Percentiles rank a stretch among this genome's conserved stretches.
phyloP scores from a whole-genome alignment of 2,797 vertebrate genomes.

The Syngnathus rostellatus region DNA sequence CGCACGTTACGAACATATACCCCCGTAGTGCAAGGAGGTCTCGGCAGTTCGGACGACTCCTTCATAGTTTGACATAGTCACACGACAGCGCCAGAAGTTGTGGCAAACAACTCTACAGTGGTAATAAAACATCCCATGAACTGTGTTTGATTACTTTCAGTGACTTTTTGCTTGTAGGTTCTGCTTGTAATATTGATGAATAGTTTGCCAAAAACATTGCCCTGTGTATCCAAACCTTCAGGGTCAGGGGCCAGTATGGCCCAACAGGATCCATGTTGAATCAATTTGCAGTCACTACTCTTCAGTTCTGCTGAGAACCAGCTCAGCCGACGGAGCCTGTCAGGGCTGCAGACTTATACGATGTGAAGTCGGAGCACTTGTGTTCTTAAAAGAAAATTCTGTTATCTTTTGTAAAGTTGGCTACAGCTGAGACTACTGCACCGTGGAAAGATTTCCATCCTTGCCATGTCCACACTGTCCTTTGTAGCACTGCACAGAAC shows the following conservation, averaged over 20 bases:
- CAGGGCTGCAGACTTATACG: slow-evolving; percentile 68
- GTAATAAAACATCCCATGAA: background rate
- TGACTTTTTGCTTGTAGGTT: slow-evolving; percentile 19
- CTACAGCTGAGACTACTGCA: slow-evolving; percentile 7
- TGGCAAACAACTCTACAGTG: slow-evolving; percentile 9
- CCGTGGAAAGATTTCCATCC: background rate
- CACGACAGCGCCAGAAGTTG: slow-evolving; percentile 35
- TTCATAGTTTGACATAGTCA: slow-evolving; percentile 69
- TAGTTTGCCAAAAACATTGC: slow-evolving; percentile 55
- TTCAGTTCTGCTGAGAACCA: slow-evolving; percentile 86
- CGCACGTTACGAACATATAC: slow-evolving; percentile 60
- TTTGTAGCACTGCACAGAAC: slow-evolving; percentile 64
- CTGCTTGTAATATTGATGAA: slow-evolving; percentile 18
- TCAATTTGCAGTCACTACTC: slow-evolving; percentile 78
- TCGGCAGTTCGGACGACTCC: slow-evolving; percentile 80
- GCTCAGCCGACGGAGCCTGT: slow-evolving; percentile 73
- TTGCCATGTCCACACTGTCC: slow-evolving; percentile 27
- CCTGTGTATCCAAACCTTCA: slow-evolving; percentile 50
- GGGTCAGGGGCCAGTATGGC: slow-evolving; percentile 77
- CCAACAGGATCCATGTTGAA: slow-evolving; percentile 80
- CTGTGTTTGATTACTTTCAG: slow-evolving; percentile 32
- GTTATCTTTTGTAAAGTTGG: slow-evolving; percentile 7
- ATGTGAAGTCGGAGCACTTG: slow-evolving; percentile 50
- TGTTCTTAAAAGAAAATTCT: background rate
- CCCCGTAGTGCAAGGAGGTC: slow-evolving; percentile 98